Base-by-base conservation (phyloP, 2,888 invertebrate genomes). In the Euphydryas editha region DNA sequence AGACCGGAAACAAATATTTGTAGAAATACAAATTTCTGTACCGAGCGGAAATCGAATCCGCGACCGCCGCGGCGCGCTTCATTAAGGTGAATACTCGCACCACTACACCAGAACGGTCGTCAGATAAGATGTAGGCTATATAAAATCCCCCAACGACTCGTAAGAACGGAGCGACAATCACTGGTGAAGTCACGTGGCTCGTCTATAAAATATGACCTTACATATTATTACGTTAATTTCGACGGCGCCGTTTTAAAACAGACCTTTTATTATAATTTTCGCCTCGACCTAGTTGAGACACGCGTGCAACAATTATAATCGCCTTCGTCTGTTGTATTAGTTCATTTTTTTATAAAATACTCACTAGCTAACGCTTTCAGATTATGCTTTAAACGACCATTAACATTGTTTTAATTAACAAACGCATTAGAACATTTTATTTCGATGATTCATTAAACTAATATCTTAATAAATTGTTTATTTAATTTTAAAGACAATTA, bases 241-340 rank as follows among this genome's bases (percentile, higher is more conserved):
- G 11, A 13, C 47, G 18, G 18, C 13, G 47, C 47, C 15, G 30
- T 24, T 30, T 24, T 17, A 30, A n/a, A 21, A 17, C 24, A 21
- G 44, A 44, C 21, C 20, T 42, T 46, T 56, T 58, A 58, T 46
- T 58, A 24, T 17, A 46, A 58, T 30, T 58, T 24, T 18, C 30
- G n/a, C 39, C 42, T 24, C 58, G 58, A 46, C 58, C 24, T 17
- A 24, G 17, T 44, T 46, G 6, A 24, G 46, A 17, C 24, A 15
- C 24, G n/a, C 24, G 24, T 13, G 24, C 21, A 21, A 51, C 24
- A 51, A 51, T 51, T 24, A 51, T 5, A n/a, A 51, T 24, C 24
- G 21, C 5, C 17, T 51, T 24, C 10, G 24, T 8, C n/a, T n/a
- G n/a, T n/a, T n/a, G n/a, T n/a, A n/a, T n/a, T n/a, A n/a, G n/a